These are phyloP conservation scores for Sus scrofa DNA, from an alignment of 2,113 vertebrate species.

Conservation along the genomic window T2T-Sscrofa CM000819.6:124330001-124330500, in stretches of 20 bases:
- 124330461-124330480: conserved; percentile 18
- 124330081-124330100: too few relatives aligned
- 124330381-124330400: neutral
- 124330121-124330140: too few relatives aligned
- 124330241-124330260: neutral
- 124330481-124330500: neutral
- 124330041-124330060: neutral
- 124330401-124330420: conserved; percentile 37
- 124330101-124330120: too few relatives aligned
- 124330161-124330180: too few relatives aligned
- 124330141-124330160: too few relatives aligned
- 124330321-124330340: neutral
- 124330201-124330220: too few relatives aligned
- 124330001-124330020: neutral
- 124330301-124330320: neutral
- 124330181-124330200: too few relatives aligned
- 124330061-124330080: too few relatives aligned
- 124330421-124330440: conserved; percentile 8
- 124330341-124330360: conserved; percentile 20
- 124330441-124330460: conserved; percentile 5
- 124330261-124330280: neutral
- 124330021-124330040: neutral
- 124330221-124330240: neutral
- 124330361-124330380: neutral
- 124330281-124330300: neutral